phyloP scores from a whole-genome alignment of 2,888 invertebrate species.

The Spisula subtruncata region DNA sequence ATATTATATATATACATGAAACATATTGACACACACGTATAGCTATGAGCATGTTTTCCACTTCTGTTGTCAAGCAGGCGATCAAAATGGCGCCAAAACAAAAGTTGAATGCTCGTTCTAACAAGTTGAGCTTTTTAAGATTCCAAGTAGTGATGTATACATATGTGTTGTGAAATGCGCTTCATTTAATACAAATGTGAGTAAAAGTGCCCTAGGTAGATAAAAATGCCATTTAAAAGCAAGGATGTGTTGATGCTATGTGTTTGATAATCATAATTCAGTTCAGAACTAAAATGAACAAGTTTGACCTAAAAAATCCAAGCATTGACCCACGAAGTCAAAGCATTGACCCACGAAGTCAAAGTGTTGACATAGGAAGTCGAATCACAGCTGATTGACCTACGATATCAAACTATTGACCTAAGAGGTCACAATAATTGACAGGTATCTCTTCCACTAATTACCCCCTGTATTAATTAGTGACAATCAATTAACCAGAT shows the following conservation, averaged over 20 bases:
- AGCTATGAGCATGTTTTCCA: background rate
- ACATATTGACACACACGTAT: slow-evolving; percentile 1
- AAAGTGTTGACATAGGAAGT: too few relatives aligned
- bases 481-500: too few relatives aligned
- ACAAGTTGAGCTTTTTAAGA: background rate
- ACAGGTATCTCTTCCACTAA: too few relatives aligned
- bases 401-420: too few relatives aligned
- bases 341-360: too few relatives aligned
- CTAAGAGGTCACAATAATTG: too few relatives aligned
- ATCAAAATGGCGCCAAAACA: background rate
- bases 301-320: too few relatives aligned
- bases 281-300: too few relatives aligned
- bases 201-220: background rate
- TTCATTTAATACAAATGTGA: background rate
- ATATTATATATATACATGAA: slow-evolving; percentile 6
- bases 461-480: too few relatives aligned
- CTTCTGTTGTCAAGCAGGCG: background rate
- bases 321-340: too few relatives aligned
- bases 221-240: slow-evolving; percentile 1
- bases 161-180: background rate
- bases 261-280: too few relatives aligned
- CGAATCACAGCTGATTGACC: too few relatives aligned
- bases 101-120: background rate
- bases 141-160: background rate
- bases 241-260: background rate